These are phyloP conservation scores for Sebastes hopkinsi DNA, from an alignment of 2,797 vertebrate genomes.

Conservation along the genomic window DNA sequence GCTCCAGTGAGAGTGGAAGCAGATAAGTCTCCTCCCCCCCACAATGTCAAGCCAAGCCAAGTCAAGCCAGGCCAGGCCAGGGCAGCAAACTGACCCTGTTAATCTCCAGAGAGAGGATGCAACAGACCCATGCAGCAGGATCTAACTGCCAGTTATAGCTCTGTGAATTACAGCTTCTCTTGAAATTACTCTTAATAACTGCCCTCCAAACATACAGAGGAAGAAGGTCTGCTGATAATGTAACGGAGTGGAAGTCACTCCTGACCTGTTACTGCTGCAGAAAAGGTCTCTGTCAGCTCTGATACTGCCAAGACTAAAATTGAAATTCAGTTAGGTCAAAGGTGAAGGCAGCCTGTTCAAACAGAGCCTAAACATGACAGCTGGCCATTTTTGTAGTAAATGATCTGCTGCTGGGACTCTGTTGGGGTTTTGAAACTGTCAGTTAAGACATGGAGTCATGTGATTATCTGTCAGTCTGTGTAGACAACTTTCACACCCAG, in stretches of 20 bases:
- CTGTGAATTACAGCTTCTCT: neutral
- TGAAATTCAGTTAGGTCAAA: slow-evolving; percentile 12
- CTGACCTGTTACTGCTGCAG: slow-evolving; percentile 34
- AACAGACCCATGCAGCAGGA: slow-evolving; percentile 7
- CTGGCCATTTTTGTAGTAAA: neutral
- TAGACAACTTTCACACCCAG: slow-evolving; percentile 40
- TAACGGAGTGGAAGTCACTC: slow-evolving; percentile 3
- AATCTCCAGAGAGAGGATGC: slow-evolving; percentile 53
- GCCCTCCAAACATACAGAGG: neutral
- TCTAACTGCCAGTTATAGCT: neutral
- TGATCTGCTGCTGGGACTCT: neutral
- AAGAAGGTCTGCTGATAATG: slow-evolving; percentile 15
- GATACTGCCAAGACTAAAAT: slow-evolving; percentile 40
- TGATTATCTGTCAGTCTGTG: neutral
- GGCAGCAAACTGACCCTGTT: slow-evolving; percentile 57
- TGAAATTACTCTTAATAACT: neutral
- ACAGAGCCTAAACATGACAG: neutral
- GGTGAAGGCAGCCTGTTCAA: neutral
- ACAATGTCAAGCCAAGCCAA: neutral
- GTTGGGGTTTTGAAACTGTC: neutral
- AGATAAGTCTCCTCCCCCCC: slow-evolving; percentile 38
- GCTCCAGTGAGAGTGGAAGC: slow-evolving; percentile 51
- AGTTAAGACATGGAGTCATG: neutral
- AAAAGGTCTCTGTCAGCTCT: slow-evolving; percentile 63
- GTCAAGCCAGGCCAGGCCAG: neutral